Percentiles rank a stretch among this genome's conserved stretches.
These are phyloP conservation scores for Sesamia inferens DNA, from an alignment of 2,888 invertebrate species.

Conservation along the genomic window DNA sequence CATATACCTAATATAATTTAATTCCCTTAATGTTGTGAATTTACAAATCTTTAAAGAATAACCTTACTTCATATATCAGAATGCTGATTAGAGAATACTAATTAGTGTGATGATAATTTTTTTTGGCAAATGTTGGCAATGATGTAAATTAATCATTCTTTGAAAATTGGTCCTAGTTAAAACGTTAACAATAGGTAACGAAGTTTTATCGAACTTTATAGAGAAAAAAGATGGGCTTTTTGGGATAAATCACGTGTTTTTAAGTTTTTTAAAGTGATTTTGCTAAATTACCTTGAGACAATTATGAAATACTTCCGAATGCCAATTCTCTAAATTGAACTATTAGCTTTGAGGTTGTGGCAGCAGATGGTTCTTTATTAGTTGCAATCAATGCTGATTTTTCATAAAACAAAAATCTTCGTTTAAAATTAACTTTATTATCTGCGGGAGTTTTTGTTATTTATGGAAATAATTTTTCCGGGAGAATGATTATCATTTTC, in stretches of 20 bases:
- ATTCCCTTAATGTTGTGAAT: conserved; percentile 50
- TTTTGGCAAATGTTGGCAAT: not conserved
- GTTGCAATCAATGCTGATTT: not conserved
- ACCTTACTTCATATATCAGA: conserved; percentile 33
- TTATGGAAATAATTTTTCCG: not conserved
- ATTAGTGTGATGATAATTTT: conserved; percentile 16
- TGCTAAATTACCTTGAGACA: conserved; percentile 35
- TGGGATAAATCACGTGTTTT: not conserved
- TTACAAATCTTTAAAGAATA: conserved; percentile 38
- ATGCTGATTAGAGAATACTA: conserved; percentile 15
- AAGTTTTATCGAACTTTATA: not conserved
- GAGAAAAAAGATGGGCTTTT: not conserved
- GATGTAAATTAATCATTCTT: not conserved
- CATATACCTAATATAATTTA: conserved; percentile 52
- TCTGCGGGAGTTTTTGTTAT: not conserved
- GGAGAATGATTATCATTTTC: not conserved
- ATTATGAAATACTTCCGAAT: conserved; percentile 59
- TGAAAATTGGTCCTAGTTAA: not conserved
- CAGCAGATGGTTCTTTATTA: conserved; percentile 33
- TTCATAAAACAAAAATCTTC: conserved; percentile 4
- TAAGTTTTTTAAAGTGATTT: conserved; percentile 16
- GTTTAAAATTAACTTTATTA: not conserved
- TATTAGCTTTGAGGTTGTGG: conserved; percentile 52
- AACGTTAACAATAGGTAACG: not conserved
- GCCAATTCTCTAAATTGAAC: conserved; percentile 48